Evolutionary conservation across 2,888 invertebrate species (phyloP).

Genomic region (Vandiemenella viatica): DNA sequence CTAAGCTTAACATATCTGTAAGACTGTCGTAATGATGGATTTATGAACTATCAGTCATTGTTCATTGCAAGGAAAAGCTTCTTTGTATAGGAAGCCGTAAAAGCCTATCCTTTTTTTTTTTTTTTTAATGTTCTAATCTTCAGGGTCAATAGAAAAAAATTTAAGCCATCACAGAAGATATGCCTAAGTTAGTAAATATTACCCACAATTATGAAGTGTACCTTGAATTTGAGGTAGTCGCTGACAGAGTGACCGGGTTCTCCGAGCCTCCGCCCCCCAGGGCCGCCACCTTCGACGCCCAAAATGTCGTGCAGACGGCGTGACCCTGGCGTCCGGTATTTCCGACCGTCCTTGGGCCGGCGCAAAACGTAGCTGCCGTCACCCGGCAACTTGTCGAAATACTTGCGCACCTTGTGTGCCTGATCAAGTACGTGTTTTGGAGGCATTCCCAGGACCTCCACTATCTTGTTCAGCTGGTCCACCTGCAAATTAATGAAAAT

Average conservation of each 20-base stretch:
- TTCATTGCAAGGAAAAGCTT: too few species aligned
- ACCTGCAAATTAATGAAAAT: constrained; percentile 34
- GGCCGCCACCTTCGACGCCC: constrained; percentile 90
- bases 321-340: constrained; percentile 77
- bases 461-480: constrained; percentile 99
- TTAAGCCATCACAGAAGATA: too few species aligned
- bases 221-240: constrained; percentile 95
- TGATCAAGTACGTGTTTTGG: constrained; percentile 88
- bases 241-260: constrained; percentile 93
- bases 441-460: constrained; percentile 97
- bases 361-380: constrained; percentile 87
- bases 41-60: too few species aligned
- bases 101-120: too few species aligned
- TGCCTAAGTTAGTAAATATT: too few species aligned
- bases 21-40: too few species aligned
- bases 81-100: too few species aligned
- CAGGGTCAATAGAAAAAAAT: too few species aligned
- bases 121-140: too few species aligned
- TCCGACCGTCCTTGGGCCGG: constrained; percentile 53
- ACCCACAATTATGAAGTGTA: too few species aligned
- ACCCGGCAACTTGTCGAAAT: constrained; percentile 87
- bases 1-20: too few species aligned
- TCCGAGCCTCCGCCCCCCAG: constrained; percentile 81
- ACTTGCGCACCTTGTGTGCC: constrained; percentile 93
- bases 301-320: constrained; percentile 91